phyloP scores from a whole-genome alignment of 2,888 invertebrate species.

The Apamea crenata region DNA sequence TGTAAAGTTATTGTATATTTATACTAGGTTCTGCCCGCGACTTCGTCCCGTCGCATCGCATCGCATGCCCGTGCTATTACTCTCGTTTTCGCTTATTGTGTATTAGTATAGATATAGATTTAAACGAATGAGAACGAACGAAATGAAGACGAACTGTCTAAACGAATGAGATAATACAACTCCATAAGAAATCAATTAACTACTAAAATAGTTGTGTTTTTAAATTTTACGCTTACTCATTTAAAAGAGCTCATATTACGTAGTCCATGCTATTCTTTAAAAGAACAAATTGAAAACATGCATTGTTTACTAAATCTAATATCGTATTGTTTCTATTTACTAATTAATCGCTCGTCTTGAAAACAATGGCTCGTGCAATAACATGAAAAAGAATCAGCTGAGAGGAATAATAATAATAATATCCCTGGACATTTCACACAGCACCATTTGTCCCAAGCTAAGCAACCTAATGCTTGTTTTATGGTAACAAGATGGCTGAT shows the following conservation, averaged over 20 bases:
- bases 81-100: too few species aligned
- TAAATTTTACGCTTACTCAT: background rate
- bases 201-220: background rate
- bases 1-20: background rate
- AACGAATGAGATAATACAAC: background rate
- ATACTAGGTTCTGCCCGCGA: background rate
- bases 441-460: too few species aligned
- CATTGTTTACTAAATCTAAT: slow-evolving; percentile 30
- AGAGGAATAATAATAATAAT: too few species aligned
- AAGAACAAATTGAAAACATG: slow-evolving; percentile 29
- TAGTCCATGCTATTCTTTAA: slow-evolving; percentile 17
- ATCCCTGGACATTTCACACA: too few species aligned
- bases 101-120: background rate
- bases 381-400: background rate
- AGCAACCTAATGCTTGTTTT: too few species aligned
- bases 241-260: background rate
- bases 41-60: too few species aligned
- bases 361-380: slow-evolving; percentile 31
- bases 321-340: slow-evolving; percentile 21
- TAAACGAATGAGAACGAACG: too few species aligned
- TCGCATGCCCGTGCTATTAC: too few species aligned
- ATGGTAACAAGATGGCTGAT: too few species aligned
- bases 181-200: background rate
- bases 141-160: too few species aligned
- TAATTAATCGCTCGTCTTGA: slow-evolving; percentile 1